A percentile compares a stretch with the other conserved stretches of the same genome.
phyloP scores from a whole-genome alignment of 2,888 invertebrate species.

The Teleogryllus oceanicus region DNA sequence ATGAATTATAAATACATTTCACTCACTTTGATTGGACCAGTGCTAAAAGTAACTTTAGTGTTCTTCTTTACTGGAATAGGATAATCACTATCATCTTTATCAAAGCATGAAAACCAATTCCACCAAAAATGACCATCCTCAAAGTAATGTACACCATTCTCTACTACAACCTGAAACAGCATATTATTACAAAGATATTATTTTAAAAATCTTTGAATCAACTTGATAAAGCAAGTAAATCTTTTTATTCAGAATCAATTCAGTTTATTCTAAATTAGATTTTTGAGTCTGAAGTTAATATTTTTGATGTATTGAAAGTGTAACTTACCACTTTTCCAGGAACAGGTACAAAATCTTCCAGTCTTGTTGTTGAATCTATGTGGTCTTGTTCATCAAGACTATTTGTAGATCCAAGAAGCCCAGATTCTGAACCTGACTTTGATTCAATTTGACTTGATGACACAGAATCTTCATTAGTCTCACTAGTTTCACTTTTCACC shows the following conservation, averaged over 20 bases:
- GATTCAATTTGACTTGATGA: conserved; percentile 48
- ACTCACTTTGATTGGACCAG: conserved; percentile 68
- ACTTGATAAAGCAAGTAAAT: no score
- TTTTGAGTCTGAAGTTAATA: no score
- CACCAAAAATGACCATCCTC: conserved; percentile 92
- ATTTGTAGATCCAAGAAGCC: conserved; percentile 51
- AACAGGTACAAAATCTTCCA: conserved; percentile 43
- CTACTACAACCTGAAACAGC: conserved; percentile 50
- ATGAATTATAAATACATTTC: no score
- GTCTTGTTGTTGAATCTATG: conserved; percentile 40
- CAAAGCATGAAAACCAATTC: no score
- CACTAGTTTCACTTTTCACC: conserved; percentile 45
- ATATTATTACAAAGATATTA: no score
- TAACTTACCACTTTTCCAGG: conserved; percentile 42
- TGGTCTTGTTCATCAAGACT: conserved; percentile 48
- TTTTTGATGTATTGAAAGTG: no score
- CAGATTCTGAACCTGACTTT: conserved; percentile 42
- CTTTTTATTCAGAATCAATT: no score
- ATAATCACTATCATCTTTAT: conserved; percentile 62
- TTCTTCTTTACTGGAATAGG: conserved; percentile 71
- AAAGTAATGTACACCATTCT: conserved; percentile 84
- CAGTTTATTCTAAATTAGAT: no score
- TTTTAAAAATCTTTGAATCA: no score
- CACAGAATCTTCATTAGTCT: conserved; percentile 47
- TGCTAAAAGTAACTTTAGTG: conserved; percentile 72